Conservation (phyloP, 2,113 vertebrate genomes). For the Porphyrio hochstetteri region DNA sequence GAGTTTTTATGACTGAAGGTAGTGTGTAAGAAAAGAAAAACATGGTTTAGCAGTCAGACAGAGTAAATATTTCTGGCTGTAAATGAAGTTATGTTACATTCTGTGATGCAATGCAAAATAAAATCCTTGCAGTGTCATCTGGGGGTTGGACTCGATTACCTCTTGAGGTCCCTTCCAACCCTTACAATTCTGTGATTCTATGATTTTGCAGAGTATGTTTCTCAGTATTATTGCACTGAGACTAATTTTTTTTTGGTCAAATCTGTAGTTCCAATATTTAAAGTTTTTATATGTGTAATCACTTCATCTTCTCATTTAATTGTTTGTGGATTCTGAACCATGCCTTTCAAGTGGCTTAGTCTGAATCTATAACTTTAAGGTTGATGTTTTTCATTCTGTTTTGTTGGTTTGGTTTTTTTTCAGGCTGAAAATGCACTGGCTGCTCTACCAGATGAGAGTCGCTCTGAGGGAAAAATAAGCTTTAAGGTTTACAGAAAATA, state of each 20-base stretch:
- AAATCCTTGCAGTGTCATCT: neutral
- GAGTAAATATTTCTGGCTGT: neutral
- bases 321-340: neutral
- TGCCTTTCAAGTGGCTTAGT: neutral
- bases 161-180: no score
- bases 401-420: neutral
- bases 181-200: no score
- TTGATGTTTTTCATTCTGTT: neutral
- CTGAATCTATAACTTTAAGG: neutral
- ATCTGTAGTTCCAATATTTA: neutral
- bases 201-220: neutral
- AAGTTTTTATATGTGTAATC: neutral
- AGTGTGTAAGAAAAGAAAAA: neutral
- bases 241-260: neutral
- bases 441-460: conserved; percentile 81
- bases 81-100: neutral
- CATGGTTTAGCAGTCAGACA: neutral
- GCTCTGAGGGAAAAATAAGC: conserved; percentile 83
- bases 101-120: neutral
- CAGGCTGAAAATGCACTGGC: conserved; percentile 79
- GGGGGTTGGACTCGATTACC: no score
- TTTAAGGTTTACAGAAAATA: conserved; percentile 86
- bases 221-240: neutral
- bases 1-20: neutral
- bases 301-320: conserved; percentile 1